phyloP scores from a whole-genome alignment of 2,888 invertebrate genomes.

The Drosophila fulvimacula region DNA sequence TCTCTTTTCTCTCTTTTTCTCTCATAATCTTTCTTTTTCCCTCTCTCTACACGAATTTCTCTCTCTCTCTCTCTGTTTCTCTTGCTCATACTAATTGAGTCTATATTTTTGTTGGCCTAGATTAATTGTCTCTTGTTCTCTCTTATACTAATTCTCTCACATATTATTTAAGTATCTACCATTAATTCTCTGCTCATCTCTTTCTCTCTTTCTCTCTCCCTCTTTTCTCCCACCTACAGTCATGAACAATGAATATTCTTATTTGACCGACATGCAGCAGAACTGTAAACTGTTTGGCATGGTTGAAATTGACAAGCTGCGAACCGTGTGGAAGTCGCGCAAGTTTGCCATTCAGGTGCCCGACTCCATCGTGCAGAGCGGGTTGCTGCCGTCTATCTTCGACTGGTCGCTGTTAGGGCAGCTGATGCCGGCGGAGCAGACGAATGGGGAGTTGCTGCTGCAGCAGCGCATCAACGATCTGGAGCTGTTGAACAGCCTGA shows the following conservation, averaged over 20 bases:
- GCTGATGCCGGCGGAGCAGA: constrained; percentile 42
- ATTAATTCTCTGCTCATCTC: too few species aligned
- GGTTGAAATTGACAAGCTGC: constrained; percentile 46
- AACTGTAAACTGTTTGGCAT: constrained; percentile 35
- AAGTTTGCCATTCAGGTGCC: constrained; percentile 39
- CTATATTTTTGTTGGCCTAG: not conserved
- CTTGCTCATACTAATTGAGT: not conserved
- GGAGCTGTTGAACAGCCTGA: constrained; percentile 41
- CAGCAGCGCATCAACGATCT: constrained; percentile 49
- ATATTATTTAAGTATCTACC: too few species aligned
- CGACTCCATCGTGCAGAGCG: constrained; percentile 29
- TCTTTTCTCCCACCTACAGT: constrained; percentile 1
- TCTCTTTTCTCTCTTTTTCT: not conserved
- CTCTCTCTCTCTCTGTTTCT: not conserved
- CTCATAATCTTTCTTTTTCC: not conserved
- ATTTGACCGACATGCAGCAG: constrained; percentile 25
- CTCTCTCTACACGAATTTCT: too few species aligned
- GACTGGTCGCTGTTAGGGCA: constrained; percentile 45
- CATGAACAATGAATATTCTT: constrained; percentile 30
- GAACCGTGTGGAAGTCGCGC: constrained; percentile 36
- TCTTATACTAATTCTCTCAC: not conserved
- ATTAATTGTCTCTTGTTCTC: not conserved
- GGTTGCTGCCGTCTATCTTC: constrained; percentile 50
- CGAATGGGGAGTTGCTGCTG: constrained; percentile 26
- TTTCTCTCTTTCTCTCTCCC: not conserved